Evolutionary conservation across 2,113 vertebrate species (phyloP), one percentile per base, ranked within the genome.

Genomic region (Apus apus): DNA sequence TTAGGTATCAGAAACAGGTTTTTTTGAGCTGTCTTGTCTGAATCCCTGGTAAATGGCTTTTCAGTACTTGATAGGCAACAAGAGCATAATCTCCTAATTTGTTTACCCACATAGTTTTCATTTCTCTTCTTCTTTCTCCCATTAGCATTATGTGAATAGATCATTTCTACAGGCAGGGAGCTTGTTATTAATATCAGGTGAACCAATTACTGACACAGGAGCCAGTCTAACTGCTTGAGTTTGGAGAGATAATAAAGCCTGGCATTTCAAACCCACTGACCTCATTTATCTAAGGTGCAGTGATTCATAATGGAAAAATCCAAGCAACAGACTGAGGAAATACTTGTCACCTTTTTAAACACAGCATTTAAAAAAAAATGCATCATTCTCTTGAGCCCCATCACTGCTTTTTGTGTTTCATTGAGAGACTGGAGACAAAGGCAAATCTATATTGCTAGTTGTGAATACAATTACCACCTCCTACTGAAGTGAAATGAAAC

Each of bases 221-320:
- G 78, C 68, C 74, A 64, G 54, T 62, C 0, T 3, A 83, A 43
- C 54, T 73, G 73, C 73, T 92, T 89, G 91, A 94, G 58, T 83
- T 71, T 75, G 92, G 88, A 57, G 67, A 56, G 78, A 88, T 94
- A 96, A 93, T 29, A 66, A 94, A 88, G 50, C 27, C 73, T 90
- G 89, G 71, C 88, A 68, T 90, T 93, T 94, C 92, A 96, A 83
- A 90, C 61, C 58, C 25, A 50, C 45, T 85, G 90, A 92, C 95
- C 90, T 93, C 88, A 70, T 92, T 88, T 93, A 74, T 90, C 85
- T 79, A 19, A 61, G 78, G 73, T 93, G 66, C 38, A 29, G 62
- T 81, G 87, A 93, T 85, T 91, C 50, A 56, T 60, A 94, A 87
- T 60, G 73, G 61, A 80, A 75, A 88, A 91, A 78, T 32, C 53